phyloP scores from a whole-genome alignment of 2,888 invertebrate species.

The Conchocele bisecta region DNA sequence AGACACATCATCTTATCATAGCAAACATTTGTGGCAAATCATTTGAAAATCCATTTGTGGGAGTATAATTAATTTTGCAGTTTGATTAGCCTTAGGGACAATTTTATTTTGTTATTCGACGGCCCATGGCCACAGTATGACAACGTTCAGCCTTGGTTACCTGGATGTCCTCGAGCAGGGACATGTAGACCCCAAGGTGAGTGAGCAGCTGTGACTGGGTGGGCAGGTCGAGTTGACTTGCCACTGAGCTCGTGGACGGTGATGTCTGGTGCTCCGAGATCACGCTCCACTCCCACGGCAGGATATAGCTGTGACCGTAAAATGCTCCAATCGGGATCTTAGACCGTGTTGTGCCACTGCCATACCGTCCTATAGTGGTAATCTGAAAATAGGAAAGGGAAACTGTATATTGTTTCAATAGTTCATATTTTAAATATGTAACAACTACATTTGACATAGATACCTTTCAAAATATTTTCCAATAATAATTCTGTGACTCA shows the following conservation, averaged over 20 bases:
- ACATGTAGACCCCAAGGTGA: slow-evolving; percentile 86
- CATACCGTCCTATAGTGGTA: slow-evolving; percentile 94
- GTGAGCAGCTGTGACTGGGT: slow-evolving; percentile 75
- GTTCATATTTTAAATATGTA: no score
- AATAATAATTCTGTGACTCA: background rate
- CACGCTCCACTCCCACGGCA: slow-evolving; percentile 85
- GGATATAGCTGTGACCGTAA: slow-evolving; percentile 92
- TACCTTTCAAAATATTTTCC: no score
- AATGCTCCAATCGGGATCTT: slow-evolving; percentile 96
- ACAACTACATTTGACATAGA: no score
- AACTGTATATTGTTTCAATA: no score
- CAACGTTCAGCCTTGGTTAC: no score
- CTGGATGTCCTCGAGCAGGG: slow-evolving; percentile 89
- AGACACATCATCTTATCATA: no score
- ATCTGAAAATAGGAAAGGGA: slow-evolving; percentile 86
- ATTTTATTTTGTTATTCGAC: no score
- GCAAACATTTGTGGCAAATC: no score
- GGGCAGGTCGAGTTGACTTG: slow-evolving; percentile 62
- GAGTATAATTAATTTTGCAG: no score
- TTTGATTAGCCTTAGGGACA: no score
- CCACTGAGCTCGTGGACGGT: slow-evolving; percentile 28
- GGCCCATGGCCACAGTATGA: no score
- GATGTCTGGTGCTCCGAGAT: slow-evolving; percentile 53
- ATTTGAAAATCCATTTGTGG: no score
- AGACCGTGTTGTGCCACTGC: slow-evolving; percentile 94